Evolutionary conservation across 2,113 vertebrate genomes (phyloP).

Genomic region (Antechinus stuartii): DNA sequence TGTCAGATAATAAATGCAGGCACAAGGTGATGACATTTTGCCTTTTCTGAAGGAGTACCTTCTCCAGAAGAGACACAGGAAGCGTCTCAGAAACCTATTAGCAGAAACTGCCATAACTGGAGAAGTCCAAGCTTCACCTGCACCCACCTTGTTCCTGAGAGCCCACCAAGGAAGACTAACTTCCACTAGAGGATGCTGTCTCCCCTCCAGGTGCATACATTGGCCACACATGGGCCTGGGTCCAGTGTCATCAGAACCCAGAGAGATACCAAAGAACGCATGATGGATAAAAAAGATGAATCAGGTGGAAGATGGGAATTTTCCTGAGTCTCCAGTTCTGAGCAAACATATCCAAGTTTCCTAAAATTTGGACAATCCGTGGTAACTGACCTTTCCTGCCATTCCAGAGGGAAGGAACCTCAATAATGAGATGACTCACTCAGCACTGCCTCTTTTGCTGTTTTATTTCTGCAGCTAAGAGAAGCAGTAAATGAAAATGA

Average conservation of each 20-base stretch:
- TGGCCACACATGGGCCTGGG: accelerated
- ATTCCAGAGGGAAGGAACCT: neutral
- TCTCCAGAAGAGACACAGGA: neutral
- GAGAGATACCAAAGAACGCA: neutral
- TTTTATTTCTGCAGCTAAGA: neutral
- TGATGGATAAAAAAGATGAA: neutral
- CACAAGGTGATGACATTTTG: neutral
- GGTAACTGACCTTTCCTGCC: neutral
- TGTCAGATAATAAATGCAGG: neutral
- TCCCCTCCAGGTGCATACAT: neutral
- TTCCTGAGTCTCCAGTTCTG: neutral
- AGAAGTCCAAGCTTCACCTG: neutral
- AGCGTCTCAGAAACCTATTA: neutral
- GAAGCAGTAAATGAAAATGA: neutral
- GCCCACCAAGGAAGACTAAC: neutral
- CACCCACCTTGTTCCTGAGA: neutral
- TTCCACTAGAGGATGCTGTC: neutral
- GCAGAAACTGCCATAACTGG: neutral
- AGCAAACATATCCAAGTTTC: neutral
- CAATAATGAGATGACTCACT: neutral
- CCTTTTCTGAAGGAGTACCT: neutral
- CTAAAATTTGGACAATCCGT: neutral
- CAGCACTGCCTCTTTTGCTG: neutral
- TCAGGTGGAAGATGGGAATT: neutral
- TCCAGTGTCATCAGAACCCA: neutral